Evolutionary conservation across 1,140 invertebrate genomes (phyloP), one percentile per base, ranked within the genome.

Genomic region (Paraescarpia echinospica): DNA sequence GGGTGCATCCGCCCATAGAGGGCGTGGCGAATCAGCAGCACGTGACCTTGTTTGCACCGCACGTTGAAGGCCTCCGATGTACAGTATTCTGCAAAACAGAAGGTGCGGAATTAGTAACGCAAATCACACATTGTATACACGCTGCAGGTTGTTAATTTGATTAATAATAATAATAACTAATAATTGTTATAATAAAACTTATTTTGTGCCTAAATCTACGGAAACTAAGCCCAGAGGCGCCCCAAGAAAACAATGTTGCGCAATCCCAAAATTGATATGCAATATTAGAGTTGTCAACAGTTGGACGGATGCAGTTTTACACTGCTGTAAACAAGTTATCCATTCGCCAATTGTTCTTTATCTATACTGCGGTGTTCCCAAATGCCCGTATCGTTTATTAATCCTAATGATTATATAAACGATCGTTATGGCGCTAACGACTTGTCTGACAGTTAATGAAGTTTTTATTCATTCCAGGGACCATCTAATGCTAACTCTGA

Each of bases 1-100:
- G 59, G 48, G 34, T 48, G 77, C 93, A 92, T 93, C 14, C 93
- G 92, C 34, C 93, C 93, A 90, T 92, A 93, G 34, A 93, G 93
- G 34, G 92, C 93, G 33, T 88, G 77, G 4, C 88, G 33, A 22
- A 93, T 89, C 31, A 93, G 35, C 35, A 93, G 59, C 33, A 93
- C 92, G 33, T 92, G 34, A 88, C 88, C 77, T 33, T 35, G 91
- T 18, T n/a, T 35, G 92, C 93, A 93, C 12, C 41, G n/a, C 33
- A 89, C 90, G 33, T 90, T 51, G 6, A 93, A 91, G 31, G 77
- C 89, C 88, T 93, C 93, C 34, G 93, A 93, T 1, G 93, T 91
- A 48, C 93, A 93, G 90, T 91, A 92, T 88, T 92, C 91, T 77
- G 59, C 27, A 77, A 77, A 27, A 77, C 59, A 41, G 41, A 41